A percentile compares a stretch with the other conserved stretches of the same genome.
These are phyloP conservation scores for Trisateles emortualis DNA, from an alignment of 2,888 invertebrate species.

Conservation along the genomic window DNA sequence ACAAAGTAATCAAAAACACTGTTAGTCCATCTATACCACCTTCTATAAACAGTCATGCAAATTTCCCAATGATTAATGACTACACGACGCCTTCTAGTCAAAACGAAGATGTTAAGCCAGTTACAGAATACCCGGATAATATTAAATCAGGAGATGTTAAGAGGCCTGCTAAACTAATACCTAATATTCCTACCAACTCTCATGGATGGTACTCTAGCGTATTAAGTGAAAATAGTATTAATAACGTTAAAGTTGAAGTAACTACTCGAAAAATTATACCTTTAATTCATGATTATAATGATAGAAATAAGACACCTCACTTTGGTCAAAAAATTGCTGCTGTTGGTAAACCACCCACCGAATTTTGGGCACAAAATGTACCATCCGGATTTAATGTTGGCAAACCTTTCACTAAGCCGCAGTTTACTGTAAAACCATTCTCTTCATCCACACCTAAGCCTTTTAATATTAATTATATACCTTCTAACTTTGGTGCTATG, in stretches of 20 bases:
- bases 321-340: conserved; percentile 78
- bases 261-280: conserved; percentile 80
- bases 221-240: conserved; percentile 69
- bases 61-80: conserved; percentile 81
- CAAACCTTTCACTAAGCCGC: conserved; percentile 72
- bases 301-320: conserved; percentile 60
- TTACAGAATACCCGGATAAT: conserved; percentile 60
- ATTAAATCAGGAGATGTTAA: conserved; percentile 58
- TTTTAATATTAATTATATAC: conserved; percentile 69
- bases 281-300: conserved; percentile 65
- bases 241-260: conserved; percentile 71
- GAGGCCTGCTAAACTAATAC: conserved; percentile 72
- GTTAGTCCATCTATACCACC: conserved; percentile 47
- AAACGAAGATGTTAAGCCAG: conserved; percentile 54
- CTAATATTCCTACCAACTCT: conserved; percentile 76
- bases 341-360: conserved; percentile 75
- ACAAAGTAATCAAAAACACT: conserved; percentile 33
- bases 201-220: conserved; percentile 82
- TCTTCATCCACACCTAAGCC: conserved; percentile 59
- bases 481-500: conserved; percentile 65
- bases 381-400: conserved; percentile 67
- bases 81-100: conserved; percentile 41
- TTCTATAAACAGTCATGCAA: conserved; percentile 79
- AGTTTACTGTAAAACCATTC: conserved; percentile 51
- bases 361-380: conserved; percentile 66